phyloP scores from a whole-genome alignment of 2,113 vertebrate species.

The Aythya baeri region DNA sequence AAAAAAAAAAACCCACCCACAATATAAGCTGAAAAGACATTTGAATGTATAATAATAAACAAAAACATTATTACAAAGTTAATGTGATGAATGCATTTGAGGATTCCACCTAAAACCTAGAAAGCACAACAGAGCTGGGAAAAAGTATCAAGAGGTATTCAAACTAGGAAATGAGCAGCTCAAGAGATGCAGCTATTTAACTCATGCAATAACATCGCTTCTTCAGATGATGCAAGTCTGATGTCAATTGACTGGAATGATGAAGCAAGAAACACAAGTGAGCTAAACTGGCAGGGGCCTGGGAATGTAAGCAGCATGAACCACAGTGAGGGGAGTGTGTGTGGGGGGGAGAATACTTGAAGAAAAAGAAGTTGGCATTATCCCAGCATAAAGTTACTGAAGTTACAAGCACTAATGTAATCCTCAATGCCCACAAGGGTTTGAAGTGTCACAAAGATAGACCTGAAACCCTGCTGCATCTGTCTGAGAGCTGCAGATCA shows the following conservation, averaged over 20 bases:
- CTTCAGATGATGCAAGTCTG: neutral
- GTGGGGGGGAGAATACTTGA: neutral
- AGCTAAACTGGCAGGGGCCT: neutral
- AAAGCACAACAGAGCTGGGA: neutral
- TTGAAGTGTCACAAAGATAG: neutral
- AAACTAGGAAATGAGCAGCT: neutral
- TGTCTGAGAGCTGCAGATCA: neutral
- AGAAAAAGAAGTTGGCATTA: neutral
- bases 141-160: neutral
- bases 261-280: neutral
- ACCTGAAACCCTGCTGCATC: neutral
- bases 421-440: neutral
- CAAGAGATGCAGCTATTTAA: neutral
- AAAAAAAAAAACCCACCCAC: neutral
- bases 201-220: neutral
- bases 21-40: neutral
- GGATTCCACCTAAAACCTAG: neutral
- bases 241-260: neutral
- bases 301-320: neutral
- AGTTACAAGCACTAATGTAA: neutral
- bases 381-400: neutral
- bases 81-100: neutral
- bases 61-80: neutral
- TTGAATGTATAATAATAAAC: neutral
- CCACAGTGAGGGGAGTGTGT: neutral